phyloP scores from a whole-genome alignment of 53 echinoderm and acorn worm genomes.

The Henricia sp. region DNA sequence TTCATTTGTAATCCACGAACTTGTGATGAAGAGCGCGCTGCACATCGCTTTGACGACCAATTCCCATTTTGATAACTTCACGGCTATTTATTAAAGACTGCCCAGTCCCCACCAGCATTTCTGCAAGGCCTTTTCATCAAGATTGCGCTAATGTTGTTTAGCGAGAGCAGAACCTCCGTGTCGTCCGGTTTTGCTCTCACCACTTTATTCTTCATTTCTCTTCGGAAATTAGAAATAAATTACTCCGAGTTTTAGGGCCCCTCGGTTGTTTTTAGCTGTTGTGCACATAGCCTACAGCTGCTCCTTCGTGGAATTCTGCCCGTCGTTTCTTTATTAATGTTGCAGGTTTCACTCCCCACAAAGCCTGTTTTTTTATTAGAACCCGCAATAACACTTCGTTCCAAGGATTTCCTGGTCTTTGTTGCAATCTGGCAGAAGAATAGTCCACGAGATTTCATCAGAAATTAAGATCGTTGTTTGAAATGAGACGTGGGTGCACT shows the following conservation, averaged over 20 bases:
- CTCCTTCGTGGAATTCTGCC: not conserved
- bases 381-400: constrained; percentile 29
- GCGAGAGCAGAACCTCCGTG: not conserved
- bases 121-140: constrained; percentile 31
- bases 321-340: constrained; percentile 21
- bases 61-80: not conserved
- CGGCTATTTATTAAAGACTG: constrained; percentile 38
- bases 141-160: not conserved
- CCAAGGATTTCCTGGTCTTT: constrained; percentile 18
- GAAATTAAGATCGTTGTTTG: constrained; percentile 11
- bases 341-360: not conserved
- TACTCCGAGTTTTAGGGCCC: constrained; percentile 9
- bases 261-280: not conserved
- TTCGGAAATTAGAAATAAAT: constrained; percentile 47
- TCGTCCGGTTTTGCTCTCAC: not conserved
- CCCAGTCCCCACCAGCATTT: constrained; percentile 14
- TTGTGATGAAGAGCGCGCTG: not conserved
- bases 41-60: constrained; percentile 29
- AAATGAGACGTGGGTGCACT: constrained; percentile 8
- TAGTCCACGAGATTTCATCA: not conserved
- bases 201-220: not conserved
- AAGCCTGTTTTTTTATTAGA: not conserved
- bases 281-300: not conserved
- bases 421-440: not conserved
- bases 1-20: no score